A percentile compares a stretch with the other conserved stretches of the same genome.
These are phyloP conservation scores for mouse (Mus musculus) DNA, from an alignment of 2,113 vertebrate genomes.

Conservation along the genomic window GRCm39 chr7:64439501-64440000, in stretches of 20 bases:
- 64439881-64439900: neutral
- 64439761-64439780: neutral
- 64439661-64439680: too few species aligned
- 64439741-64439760: neutral
- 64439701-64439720: neutral
- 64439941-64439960: neutral
- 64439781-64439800: neutral
- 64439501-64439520: neutral
- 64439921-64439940: neutral
- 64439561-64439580: neutral
- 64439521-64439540: neutral
- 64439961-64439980: neutral
- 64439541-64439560: neutral
- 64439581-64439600: neutral
- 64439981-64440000: neutral
- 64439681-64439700: neutral
- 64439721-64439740: neutral
- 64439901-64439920: neutral
- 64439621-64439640: neutral
- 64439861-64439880: neutral
- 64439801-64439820: neutral
- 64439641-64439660: neutral
- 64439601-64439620: neutral
- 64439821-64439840: neutral
- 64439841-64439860: neutral